Evolutionary conservation across 2,797 vertebrate genomes (phyloP).

Genomic region (Enteromius unitaeniatus): DNA sequence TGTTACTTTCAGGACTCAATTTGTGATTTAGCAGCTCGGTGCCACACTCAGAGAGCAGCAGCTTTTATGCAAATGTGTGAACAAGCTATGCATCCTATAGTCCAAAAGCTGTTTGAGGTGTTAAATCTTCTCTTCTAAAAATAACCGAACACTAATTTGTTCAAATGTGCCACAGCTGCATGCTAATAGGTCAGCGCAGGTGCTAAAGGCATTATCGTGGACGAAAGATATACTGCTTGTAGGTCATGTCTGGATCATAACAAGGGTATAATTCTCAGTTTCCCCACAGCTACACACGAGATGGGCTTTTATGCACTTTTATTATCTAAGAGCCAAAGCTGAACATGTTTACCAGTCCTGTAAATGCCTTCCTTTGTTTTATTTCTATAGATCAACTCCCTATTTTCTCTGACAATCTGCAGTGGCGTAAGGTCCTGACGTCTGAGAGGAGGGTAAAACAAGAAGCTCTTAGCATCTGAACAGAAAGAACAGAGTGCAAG

Average conservation of each 20-base stretch:
- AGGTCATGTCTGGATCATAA: conserved; percentile 11
- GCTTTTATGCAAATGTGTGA: conserved; percentile 14
- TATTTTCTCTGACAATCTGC: conserved; percentile 22
- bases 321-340: not conserved
- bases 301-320: conserved; percentile 49
- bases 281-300: conserved; percentile 50
- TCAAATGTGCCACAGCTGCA: not conserved
- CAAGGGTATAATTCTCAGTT: conserved; percentile 59
- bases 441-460: conserved; percentile 16
- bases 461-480: conserved; percentile 33
- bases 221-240: not conserved
- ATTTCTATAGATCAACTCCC: conserved; percentile 19
- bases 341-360: conserved; percentile 20
- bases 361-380: conserved; percentile 30
- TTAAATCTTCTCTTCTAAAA: conserved; percentile 13
- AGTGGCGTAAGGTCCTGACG: not conserved
- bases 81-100: not conserved
- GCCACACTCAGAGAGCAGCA: not conserved
- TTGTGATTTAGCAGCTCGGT: not conserved
- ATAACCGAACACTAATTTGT: not conserved
- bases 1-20: conserved; percentile 5
- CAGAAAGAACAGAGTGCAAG: conserved; percentile 2
- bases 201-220: not conserved
- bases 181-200: not conserved
- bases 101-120: not conserved